phyloP scores from a whole-genome alignment of 2,113 vertebrate genomes.

The Centropus unirufus region DNA sequence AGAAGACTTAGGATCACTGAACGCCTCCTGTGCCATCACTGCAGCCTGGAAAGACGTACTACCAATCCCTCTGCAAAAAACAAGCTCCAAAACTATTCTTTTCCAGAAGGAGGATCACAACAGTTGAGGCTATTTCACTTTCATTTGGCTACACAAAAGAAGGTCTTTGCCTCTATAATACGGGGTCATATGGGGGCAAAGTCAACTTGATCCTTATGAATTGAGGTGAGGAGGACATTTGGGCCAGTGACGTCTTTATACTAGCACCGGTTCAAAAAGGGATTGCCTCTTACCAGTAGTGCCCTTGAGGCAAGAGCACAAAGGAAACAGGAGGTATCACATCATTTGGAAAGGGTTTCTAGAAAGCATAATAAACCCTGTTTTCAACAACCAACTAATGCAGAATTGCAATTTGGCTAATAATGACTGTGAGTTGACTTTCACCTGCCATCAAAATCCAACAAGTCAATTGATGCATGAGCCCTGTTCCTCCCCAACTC shows the following conservation, averaged over 20 bases:
- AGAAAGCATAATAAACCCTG: not conserved
- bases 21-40: not conserved
- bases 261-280: not conserved
- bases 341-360: not conserved
- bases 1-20: not conserved
- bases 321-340: not conserved
- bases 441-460: not conserved
- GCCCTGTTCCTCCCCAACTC: not conserved
- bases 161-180: not conserved
- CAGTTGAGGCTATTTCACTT: not conserved
- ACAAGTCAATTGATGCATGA: not conserved
- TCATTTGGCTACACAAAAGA: not conserved
- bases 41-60: not conserved
- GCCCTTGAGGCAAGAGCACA: not conserved
- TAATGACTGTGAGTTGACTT: not conserved
- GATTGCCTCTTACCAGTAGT: not conserved
- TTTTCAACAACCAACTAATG: not conserved
- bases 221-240: not conserved
- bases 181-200: not conserved
- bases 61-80: not conserved
- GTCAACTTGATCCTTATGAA: not conserved
- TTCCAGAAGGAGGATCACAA: not conserved
- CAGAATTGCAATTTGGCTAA: not conserved
- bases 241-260: not conserved
- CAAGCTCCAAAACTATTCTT: not conserved